Conservation (phyloP, 2,113 vertebrate genomes). For the Pseudonaja textilis region DNA sequence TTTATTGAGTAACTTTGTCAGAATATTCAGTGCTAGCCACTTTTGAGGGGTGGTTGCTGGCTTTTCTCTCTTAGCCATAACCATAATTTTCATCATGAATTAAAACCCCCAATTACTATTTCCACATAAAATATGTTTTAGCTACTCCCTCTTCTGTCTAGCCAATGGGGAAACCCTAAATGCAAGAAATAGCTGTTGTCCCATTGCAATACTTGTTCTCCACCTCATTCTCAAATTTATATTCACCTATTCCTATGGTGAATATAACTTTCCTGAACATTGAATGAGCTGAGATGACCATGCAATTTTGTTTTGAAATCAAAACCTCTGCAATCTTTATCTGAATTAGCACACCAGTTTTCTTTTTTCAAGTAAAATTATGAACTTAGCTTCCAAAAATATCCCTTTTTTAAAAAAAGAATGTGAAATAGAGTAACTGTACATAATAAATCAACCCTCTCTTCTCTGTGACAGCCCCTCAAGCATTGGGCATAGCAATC, state of each 20-base stretch:
- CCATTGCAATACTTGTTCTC: neutral
- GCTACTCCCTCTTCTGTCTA: neutral
- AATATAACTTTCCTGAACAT: neutral
- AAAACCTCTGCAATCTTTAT: neutral
- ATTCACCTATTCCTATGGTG: neutral
- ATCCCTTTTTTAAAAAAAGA: neutral
- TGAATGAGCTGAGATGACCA: neutral
- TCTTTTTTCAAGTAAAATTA: neutral
- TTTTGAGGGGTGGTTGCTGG: neutral
- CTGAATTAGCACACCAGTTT: neutral
- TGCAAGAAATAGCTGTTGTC: neutral
- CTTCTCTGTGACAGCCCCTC: neutral
- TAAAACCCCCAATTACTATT: neutral
- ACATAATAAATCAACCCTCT: neutral
- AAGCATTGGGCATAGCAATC: neutral
- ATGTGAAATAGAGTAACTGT: neutral
- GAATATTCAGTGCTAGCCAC: neutral
- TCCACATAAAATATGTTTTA: neutral
- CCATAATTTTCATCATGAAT: neutral
- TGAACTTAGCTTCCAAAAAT: neutral
- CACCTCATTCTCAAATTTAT: neutral
- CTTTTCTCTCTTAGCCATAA: neutral
- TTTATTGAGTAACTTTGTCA: neutral
- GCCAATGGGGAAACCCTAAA: neutral
- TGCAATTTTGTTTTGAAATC: neutral